Evolutionary conservation across 2,113 vertebrate species (phyloP), one percentile per base, ranked within the genome.

Genomic region (Ochotona princeps): DNA sequence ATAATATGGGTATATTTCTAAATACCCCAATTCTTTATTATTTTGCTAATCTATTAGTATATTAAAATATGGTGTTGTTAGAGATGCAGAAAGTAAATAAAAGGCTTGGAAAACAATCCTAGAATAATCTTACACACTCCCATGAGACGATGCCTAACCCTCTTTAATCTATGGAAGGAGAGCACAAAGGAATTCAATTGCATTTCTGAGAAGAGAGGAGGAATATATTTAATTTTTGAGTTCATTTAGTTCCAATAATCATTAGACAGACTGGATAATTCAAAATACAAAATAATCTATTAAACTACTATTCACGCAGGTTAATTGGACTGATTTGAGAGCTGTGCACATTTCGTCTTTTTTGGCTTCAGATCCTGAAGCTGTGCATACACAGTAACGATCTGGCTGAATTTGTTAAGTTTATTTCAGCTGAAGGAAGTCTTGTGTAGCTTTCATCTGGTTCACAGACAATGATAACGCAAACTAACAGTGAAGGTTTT

Each of bases 401-500:
- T 25, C 69, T 94, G 85, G 18, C 82, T 35, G 61, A 92, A 92
- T 87, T 74, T 76, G 17, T 57, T 87, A 18, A 67, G 60, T 92
- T 83, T 65, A 35, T 61, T 93, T 95, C 35, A 89, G 54, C 73
- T 26, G 9, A 93, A 86, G 4, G 69, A 60, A 7, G 60, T 23
- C 67, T 65, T 91, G 63, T 74, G 23, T 72, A 75, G 32, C 28
- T 88, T 86, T 93, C 70, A n/a, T 79, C 28, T 84, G 83, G 9
- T 92, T 95, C 88, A 89, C 30, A 60, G 21, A 73, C 32, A 44
- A 87, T 83, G 69, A 82, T 57, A 76, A 92, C 65, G 23, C 44
- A 90, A 76, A 70, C 49, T 86, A 83, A 90, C 8, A 92, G 32
- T 83, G 60, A 72, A 67, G 88, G 79, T 95, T 95, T 88, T 90